Conservation (phyloP, 2,113 vertebrate species). For the Trochalopteron elliotii region DNA sequence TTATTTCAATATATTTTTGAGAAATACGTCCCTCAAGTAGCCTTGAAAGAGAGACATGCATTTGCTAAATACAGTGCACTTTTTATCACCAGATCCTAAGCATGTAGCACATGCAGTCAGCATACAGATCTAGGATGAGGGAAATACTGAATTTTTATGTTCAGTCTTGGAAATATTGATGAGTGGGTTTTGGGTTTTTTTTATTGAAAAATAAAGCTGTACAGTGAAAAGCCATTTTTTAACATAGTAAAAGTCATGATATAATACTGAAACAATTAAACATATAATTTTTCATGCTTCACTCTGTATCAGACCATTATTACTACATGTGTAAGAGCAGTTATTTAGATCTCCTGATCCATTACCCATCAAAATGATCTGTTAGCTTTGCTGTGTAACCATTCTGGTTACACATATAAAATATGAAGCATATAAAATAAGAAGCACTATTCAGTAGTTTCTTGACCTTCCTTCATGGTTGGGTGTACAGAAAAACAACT, state of each 20-base stretch:
- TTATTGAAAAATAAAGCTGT: neutral
- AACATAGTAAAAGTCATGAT: neutral
- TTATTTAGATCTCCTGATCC: neutral
- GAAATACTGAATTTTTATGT: neutral
- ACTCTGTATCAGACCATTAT: neutral
- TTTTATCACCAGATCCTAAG: neutral
- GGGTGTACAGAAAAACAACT: neutral
- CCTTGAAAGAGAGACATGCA: neutral
- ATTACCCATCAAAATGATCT: neutral
- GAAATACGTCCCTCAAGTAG: neutral
- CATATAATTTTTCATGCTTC: neutral
- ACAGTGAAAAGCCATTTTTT: neutral
- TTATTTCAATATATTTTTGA: neutral
- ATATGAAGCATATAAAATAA: too few species aligned
- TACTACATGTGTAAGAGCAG: neutral
- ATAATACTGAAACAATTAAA: neutral
- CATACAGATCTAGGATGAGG: neutral
- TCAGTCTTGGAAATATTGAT: neutral
- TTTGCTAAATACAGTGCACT: neutral
- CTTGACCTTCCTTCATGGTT: neutral
- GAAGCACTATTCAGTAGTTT: neutral
- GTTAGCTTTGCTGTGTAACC: neutral
- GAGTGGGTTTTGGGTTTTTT: rapidly evolving
- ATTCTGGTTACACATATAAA: too few species aligned
- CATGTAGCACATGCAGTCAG: neutral